These are phyloP conservation scores for Peucedramus taeniatus DNA, from an alignment of 2,113 vertebrate species.

Conservation along the genomic window DNA sequence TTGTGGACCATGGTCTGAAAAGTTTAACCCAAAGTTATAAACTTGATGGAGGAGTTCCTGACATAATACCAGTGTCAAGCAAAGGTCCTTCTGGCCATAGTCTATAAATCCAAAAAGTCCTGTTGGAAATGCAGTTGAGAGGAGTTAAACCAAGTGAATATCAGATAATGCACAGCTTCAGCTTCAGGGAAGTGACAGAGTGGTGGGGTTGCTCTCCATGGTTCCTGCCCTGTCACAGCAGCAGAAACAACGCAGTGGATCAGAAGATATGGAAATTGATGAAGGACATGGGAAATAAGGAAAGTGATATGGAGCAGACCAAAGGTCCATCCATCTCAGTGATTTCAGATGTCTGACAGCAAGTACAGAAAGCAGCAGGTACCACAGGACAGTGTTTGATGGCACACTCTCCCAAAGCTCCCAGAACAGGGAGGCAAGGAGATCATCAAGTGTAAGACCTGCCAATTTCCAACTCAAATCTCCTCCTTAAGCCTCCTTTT, in stretches of 20 bases:
- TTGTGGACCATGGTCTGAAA: neutral
- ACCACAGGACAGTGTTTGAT: neutral
- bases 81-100: neutral
- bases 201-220: neutral
- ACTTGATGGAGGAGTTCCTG: neutral
- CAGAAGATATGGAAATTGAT: neutral
- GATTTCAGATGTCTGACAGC: neutral
- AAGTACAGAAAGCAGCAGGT: neutral
- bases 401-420: neutral
- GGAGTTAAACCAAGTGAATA: neutral
- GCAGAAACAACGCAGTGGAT: neutral
- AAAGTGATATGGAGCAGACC: neutral
- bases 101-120: neutral
- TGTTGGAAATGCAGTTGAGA: neutral
- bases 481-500: neutral
- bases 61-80: neutral
- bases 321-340: neutral
- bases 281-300: neutral
- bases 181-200: neutral
- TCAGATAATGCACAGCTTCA: neutral
- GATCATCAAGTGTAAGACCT: neutral
- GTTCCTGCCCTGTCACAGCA: neutral
- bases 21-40: neutral
- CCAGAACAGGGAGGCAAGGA: neutral
- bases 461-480: neutral